Conservation (phyloP, 2,888 invertebrate genomes). For the Eurois occulta region DNA sequence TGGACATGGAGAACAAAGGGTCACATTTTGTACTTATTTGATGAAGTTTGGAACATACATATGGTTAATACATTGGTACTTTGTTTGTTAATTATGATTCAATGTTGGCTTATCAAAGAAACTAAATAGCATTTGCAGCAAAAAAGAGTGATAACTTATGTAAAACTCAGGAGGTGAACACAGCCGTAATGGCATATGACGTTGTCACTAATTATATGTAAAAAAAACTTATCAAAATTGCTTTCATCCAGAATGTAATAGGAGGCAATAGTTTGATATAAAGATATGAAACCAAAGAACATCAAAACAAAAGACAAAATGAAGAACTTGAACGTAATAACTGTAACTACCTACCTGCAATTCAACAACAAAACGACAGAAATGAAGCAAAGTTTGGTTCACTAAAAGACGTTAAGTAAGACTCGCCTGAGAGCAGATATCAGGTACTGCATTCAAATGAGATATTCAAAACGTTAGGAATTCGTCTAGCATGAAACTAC, state of each 20-base stretch:
- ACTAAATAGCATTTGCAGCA: too few species aligned
- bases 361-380: neutral
- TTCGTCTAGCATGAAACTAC: constrained; percentile 73
- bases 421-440: constrained; percentile 38
- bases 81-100: neutral
- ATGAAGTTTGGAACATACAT: constrained; percentile 18
- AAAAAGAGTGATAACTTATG: too few species aligned
- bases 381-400: constrained; percentile 25
- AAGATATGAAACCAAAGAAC: neutral
- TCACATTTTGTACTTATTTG: constrained; percentile 29
- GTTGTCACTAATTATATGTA: too few species aligned
- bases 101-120: too few species aligned
- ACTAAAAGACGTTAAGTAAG: constrained; percentile 47
- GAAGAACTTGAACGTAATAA: neutral
- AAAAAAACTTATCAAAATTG: neutral
- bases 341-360: too few species aligned
- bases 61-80: neutral
- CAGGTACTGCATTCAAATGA: constrained; percentile 71
- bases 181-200: neutral
- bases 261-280: neutral
- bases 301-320: neutral
- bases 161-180: neutral
- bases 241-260: neutral
- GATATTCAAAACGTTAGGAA: constrained; percentile 75
- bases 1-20: constrained; percentile 33